Conservation (phyloP, 1,140 invertebrate species). For the Idris sp. region DNA sequence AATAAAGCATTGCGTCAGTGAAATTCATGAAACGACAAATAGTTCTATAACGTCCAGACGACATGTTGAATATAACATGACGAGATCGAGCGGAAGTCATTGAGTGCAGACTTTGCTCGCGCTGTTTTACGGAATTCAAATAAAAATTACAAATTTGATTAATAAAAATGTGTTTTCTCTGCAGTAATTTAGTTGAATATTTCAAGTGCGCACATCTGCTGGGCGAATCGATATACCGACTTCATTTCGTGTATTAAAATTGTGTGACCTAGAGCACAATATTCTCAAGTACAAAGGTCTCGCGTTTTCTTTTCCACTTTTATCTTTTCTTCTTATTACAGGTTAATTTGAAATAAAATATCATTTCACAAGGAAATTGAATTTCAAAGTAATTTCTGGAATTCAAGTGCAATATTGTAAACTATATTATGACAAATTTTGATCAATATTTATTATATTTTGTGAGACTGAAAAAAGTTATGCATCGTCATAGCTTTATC, state of each 20-base stretch:
- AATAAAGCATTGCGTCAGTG: conserved; percentile 35
- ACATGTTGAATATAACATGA: conserved; percentile 51
- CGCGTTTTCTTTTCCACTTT: too few species aligned
- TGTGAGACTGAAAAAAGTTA: neutral
- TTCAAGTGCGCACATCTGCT: conserved; percentile 16
- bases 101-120: conserved; percentile 45
- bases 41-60: conserved; percentile 26
- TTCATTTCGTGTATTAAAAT: conserved; percentile 5
- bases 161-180: too few species aligned
- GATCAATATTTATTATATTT: too few species aligned
- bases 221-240: conserved; percentile 23
- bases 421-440: too few species aligned
- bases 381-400: too few species aligned
- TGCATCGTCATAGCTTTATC: too few species aligned
- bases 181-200: neutral
- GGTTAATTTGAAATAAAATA: too few species aligned
- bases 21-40: conserved; percentile 36
- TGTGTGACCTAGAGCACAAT: neutral
- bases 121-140: conserved; percentile 32
- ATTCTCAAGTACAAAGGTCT: conserved; percentile 5
- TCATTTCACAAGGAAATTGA: too few species aligned
- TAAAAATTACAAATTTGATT: too few species aligned
- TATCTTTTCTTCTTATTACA: too few species aligned
- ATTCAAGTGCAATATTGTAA: too few species aligned
- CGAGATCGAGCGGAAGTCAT: conserved; percentile 30